Conservation (phyloP, 2,888 invertebrate species). For the Chesias legatella region DNA sequence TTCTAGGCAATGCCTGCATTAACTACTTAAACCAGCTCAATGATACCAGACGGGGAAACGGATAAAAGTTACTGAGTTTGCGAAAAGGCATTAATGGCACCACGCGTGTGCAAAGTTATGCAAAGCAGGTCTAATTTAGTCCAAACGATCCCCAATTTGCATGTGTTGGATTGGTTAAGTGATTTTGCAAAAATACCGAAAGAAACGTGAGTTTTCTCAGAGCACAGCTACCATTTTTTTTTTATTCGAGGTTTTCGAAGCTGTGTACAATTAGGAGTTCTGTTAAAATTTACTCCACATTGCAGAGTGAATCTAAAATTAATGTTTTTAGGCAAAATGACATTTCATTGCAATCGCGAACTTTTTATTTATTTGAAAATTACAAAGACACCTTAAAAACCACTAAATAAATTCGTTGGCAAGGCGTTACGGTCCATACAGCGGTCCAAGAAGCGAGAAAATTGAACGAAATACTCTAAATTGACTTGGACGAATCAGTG, state of each 20-base stretch:
- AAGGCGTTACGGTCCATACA: slow-evolving; percentile 49
- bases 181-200: slow-evolving; percentile 8
- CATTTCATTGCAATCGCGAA: no score
- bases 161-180: slow-evolving; percentile 14
- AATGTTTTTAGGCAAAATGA: no score
- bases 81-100: slow-evolving; percentile 22
- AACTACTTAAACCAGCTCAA: slow-evolving; percentile 5
- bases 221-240: no score
- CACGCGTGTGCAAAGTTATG: slow-evolving; percentile 31
- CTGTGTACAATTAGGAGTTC: no score
- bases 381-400: slow-evolving; percentile 21
- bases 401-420: slow-evolving; percentile 47
- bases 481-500: no score
- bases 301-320: no score
- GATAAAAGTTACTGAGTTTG: slow-evolving; percentile 22
- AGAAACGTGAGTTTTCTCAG: no score
- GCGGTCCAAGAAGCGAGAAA: no score
- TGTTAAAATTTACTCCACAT: no score
- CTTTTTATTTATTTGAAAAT: no score
- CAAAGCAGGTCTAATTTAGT: slow-evolving; percentile 27
- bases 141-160: slow-evolving; percentile 12
- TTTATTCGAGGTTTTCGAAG: no score
- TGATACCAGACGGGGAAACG: slow-evolving; percentile 7
- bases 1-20: slow-evolving; percentile 10
- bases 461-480: no score